A percentile compares a stretch with the other conserved stretches of the same genome.
phyloP scores from a whole-genome alignment of 2,113 vertebrate species.

The Forbesichthys agassizii region DNA sequence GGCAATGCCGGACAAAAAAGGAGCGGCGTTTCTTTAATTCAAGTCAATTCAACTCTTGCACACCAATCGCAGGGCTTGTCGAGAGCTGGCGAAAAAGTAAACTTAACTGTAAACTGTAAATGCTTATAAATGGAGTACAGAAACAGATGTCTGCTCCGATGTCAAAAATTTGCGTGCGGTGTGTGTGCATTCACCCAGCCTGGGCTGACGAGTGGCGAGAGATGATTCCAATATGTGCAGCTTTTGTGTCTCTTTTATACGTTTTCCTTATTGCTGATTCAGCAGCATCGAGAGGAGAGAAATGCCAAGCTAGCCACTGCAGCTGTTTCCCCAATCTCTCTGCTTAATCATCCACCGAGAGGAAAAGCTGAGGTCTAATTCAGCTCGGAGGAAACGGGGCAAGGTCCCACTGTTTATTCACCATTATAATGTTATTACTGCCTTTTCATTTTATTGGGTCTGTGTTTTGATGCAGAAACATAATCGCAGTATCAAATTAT shows the following conservation, averaged over 20 bases:
- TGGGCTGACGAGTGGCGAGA: constrained; percentile 18
- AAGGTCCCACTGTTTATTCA: constrained; percentile 28
- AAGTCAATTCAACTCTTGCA: neutral
- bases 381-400: constrained; percentile 37
- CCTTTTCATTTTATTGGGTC: constrained; percentile 25
- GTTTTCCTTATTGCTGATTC: constrained; percentile 58
- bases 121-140: neutral
- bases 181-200: constrained; percentile 26
- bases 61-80: neutral
- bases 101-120: too few relatives aligned
- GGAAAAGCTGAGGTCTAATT: constrained; percentile 51
- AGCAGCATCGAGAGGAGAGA: constrained; percentile 48
- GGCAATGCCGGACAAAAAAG: too few relatives aligned
- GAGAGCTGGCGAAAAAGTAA: constrained; percentile 14
- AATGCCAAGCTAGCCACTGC: constrained; percentile 46
- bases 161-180: neutral
- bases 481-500: constrained; percentile 62
- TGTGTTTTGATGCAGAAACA: constrained; percentile 47
- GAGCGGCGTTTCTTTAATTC: neutral
- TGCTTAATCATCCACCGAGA: constrained; percentile 63
- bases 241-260: constrained; percentile 49
- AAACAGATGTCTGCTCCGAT: constrained; percentile 22
- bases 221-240: constrained; percentile 26
- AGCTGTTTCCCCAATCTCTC: constrained; percentile 65
- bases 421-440: constrained; percentile 3